A percentile compares a stretch with the other conserved stretches of the same genome.
These are phyloP conservation scores for Ptychoptera albimana DNA, from an alignment of 2,888 invertebrate genomes.

Conservation along the genomic window DNA sequence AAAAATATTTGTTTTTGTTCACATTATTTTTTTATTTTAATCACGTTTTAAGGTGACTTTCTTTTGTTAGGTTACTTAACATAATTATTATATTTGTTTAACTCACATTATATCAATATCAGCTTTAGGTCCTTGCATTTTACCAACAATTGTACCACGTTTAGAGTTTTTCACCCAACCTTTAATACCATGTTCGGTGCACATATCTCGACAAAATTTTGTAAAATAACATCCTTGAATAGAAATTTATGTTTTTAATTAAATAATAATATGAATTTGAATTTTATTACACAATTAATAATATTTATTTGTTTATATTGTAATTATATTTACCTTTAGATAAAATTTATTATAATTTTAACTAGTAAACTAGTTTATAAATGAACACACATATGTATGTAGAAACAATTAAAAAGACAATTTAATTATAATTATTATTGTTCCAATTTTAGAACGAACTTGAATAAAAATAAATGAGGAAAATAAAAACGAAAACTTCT, in stretches of 20 bases:
- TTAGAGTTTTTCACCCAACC: conserved; percentile 91
- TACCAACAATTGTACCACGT: conserved; percentile 75
- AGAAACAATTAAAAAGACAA: too few species aligned
- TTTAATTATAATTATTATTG: background rate
- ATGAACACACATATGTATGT: background rate
- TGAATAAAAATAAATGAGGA: background rate
- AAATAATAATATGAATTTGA: too few species aligned
- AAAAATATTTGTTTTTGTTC: conserved; percentile 1
- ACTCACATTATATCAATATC: conserved; percentile 73
- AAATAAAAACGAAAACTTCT: background rate
- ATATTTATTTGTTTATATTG: too few species aligned
- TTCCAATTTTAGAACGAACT: background rate
- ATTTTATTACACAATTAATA: too few species aligned
- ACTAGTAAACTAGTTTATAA: conserved; percentile 3
- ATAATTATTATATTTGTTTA: conserved; percentile 6
- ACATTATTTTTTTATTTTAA: conserved; percentile 5
- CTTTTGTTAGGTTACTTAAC: too few species aligned
- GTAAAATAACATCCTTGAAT: conserved; percentile 67
- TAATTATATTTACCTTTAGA: too few species aligned
- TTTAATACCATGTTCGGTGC: conserved; percentile 51
- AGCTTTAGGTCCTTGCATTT: conserved; percentile 67
- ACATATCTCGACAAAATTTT: conserved; percentile 71
- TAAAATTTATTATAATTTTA: too few species aligned
- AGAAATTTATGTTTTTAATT: background rate
- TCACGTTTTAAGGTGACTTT: conserved; percentile 4